Base-by-base conservation (phyloP, 2,113 vertebrate species). In the Opisthocomus hoazin region DNA sequence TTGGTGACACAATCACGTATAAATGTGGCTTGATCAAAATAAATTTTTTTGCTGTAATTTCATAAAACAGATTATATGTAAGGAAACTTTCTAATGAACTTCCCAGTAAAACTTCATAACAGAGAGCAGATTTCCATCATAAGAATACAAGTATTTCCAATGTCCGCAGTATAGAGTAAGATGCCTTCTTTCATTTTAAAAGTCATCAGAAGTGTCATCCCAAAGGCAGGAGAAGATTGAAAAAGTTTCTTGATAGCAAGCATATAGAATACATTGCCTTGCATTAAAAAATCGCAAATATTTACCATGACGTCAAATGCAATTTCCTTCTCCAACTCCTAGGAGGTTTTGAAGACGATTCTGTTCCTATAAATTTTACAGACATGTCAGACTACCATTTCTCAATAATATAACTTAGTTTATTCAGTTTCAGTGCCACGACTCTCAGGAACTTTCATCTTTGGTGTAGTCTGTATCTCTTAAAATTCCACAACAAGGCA, bases 301-400 rank as follows among this genome's bases (percentile, higher is more conserved):
- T 70, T 84, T 87, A 56, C 39, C 24, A 56, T 94, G 92, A 75
- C 17, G 60, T 63, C 29, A 78, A 94, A 86, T 84, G 43, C 43
- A 92, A 94, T 94, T 95, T 96, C n/a, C 26, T 81, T 73, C 51
- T 81, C 78, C 24, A 87, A 2, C 12, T 92, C 69, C 84, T 91
- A 10, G 16, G 73, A 87, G 93, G 68, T 81, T 94, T 86, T 53
- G 22, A 87, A 92, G n/a, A 68, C 3, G 2, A 90, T 89, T 94
- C 10, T 5, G 36, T 66, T 70, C 48, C 65, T 68, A 68, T 75
- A 87, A 64, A 91, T 82, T 89, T 91, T 76, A 71, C 46, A 81
- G 68, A 70, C 63, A 54, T 63, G 56, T 81, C 69, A 84, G 56
- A 9, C 21, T 77, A 36, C 19, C 7, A 68, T 84, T 87, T 93